phyloP scores from a whole-genome alignment of 2,888 invertebrate genomes.

The Drosophila neotestacea region DNA sequence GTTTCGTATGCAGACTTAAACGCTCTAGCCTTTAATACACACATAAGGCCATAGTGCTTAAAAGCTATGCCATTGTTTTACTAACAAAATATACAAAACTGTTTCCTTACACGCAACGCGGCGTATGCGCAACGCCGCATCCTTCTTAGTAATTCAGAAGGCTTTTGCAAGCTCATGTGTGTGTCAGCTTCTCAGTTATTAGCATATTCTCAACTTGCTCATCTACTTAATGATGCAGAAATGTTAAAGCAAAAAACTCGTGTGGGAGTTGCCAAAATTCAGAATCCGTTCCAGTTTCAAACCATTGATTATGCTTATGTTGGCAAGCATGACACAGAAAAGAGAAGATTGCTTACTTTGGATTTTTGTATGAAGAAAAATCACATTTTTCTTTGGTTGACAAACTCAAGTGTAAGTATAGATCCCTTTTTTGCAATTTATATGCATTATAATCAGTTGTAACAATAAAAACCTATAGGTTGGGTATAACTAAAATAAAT shows the following conservation, averaged over 20 bases:
- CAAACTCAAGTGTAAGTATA: conserved; percentile 51
- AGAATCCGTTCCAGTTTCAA: conserved; percentile 44
- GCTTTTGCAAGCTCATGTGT: conserved; percentile 18
- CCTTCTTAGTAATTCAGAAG: conserved; percentile 16
- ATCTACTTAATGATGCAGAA: conserved; percentile 62
- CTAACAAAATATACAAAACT: conserved; percentile 14
- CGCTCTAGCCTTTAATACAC: conserved; percentile 23
- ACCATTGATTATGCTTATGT: conserved; percentile 55
- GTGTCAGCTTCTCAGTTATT: conserved; percentile 41
- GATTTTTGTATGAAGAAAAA: conserved; percentile 30
- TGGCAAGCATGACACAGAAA: conserved; percentile 20
- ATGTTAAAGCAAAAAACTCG: conserved; percentile 29
- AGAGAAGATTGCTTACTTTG: conserved; percentile 41
- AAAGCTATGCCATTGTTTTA: conserved; percentile 24
- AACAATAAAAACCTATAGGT: conserved; percentile 36
- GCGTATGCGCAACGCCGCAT: conserved; percentile 29
- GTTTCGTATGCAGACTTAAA: conserved; percentile 22
- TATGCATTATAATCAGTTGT: conserved; percentile 63
- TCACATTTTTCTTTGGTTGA: conserved; percentile 31
- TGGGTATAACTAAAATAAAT: neutral
- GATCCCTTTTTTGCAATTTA: conserved; percentile 46
- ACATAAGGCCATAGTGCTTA: conserved; percentile 15
- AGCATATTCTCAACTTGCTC: conserved; percentile 60
- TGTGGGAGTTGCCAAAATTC: conserved; percentile 26
- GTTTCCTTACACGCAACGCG: conserved; percentile 13